Evolutionary conservation across 1,140 invertebrate species (phyloP).

Genomic region (Bombus pascuorum): DNA sequence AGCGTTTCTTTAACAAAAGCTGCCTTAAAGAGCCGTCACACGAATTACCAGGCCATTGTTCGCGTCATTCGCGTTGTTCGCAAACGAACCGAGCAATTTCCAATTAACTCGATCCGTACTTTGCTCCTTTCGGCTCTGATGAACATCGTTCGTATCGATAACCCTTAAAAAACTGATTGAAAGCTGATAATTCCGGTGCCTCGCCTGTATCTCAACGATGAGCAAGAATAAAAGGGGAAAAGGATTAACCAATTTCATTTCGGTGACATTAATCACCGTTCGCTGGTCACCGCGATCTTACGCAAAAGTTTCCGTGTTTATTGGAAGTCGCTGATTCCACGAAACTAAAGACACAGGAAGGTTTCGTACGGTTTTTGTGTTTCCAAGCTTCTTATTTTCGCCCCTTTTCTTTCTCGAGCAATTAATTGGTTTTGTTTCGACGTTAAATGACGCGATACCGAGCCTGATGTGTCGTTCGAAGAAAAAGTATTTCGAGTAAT

Average conservation of each 20-base stretch:
- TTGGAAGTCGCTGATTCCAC: neutral
- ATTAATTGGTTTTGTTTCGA: neutral
- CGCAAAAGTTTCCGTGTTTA: neutral
- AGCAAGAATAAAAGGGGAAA: neutral
- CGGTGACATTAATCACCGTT: conserved; percentile 7
- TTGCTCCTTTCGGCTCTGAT: neutral
- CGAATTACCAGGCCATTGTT: conserved; percentile 20
- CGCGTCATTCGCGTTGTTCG: neutral
- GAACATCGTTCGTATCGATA: neutral
- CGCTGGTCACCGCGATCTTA: neutral
- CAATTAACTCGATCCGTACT: conserved; percentile 3
- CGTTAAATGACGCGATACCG: neutral
- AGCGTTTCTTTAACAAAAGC: conserved; percentile 17
- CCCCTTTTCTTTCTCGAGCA: neutral
- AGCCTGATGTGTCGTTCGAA: neutral
- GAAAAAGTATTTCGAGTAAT: neutral
- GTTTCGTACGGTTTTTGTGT: conserved; percentile 11
- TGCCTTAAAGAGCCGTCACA: conserved; percentile 4
- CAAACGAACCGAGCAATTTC: conserved; percentile 18
- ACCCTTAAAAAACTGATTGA: neutral
- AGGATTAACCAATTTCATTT: neutral
- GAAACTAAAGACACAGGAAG: neutral
- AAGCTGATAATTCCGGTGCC: conserved; percentile 14
- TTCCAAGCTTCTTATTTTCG: neutral
- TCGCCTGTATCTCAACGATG: too few relatives aligned